Evolutionary conservation across 2,888 invertebrate species (phyloP), one percentile per base, ranked within the genome.

Genomic region (Lasioglossum zephyrum): DNA sequence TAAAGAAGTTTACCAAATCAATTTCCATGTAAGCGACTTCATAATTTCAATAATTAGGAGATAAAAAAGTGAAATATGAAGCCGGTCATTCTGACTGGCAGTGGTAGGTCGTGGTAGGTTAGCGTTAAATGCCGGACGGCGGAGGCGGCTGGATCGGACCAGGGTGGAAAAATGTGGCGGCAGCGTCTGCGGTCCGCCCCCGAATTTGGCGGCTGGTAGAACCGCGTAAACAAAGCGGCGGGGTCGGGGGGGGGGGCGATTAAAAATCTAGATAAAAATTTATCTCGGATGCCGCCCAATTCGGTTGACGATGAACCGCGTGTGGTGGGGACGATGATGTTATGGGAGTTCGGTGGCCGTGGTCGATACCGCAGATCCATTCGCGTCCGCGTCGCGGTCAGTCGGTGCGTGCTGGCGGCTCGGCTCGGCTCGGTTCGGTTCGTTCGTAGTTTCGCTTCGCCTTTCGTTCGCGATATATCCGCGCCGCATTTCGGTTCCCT

Each of bases 331-430:
- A 84, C 81, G 80, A 85, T 78, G 83, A 82, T 81, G 87, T 89
- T 89, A 83, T 74, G 70, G 83, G 84, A 89, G 91, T 89, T 87
- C 86, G 81, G 81, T 88, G 87, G 78, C 85, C 89, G 87, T 88
- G 80, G 82, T 88, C 84, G 88, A 83, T 91, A 86, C 87, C 77
- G 82, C 82, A 77, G 87, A 85, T 86, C 87, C 84, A 84, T 83
- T 77, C 87, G 77, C 84, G 81, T 77, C 72, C 86, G 72, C 85
- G 79, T 90, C 86, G 72, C 85, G 79, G 89, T 91, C 89, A 92
- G 91, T 92, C 89, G 87, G 90, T 92, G 92, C 92, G 92, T 88
- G 90, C 86, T 85, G 88, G 91, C 92, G 92, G 91, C 87, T 86
- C 88, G 80, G 91, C 87, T 86, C 88, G 80, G 87, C 80, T 85